A percentile compares a stretch with the other conserved stretches of the same genome.
phyloP scores from a whole-genome alignment of 2,797 vertebrate species.

The Notamacropus eugenii region DNA sequence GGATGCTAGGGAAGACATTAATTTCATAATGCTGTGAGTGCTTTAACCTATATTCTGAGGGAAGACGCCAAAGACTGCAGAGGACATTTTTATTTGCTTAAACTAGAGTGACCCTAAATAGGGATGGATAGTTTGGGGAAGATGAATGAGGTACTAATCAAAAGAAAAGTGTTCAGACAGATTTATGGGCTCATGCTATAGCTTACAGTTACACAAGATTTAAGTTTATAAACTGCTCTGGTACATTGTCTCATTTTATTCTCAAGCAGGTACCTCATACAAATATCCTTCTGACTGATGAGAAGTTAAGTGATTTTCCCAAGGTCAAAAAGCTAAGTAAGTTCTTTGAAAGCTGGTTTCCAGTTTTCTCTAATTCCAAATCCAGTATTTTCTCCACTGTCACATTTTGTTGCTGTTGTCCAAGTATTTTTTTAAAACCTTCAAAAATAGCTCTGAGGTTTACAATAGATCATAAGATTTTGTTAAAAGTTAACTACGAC shows the following conservation, averaged over 20 bases:
- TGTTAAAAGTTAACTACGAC: background rate
- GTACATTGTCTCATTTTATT: background rate
- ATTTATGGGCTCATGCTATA: background rate
- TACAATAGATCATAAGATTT: background rate
- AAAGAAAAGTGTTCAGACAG: background rate
- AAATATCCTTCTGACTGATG: background rate
- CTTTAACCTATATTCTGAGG: background rate
- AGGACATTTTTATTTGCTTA: background rate
- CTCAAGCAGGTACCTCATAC: background rate
- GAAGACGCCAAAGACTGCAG: background rate
- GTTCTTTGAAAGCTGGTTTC: background rate
- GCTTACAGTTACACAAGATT: background rate
- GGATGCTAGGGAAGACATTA: background rate
- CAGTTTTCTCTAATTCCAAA: background rate
- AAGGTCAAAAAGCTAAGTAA: background rate
- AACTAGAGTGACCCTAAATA: background rate
- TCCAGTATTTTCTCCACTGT: background rate
- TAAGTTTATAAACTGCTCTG: background rate
- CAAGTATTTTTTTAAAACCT: background rate
- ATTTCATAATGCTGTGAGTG: background rate
- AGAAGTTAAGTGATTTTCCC: background rate
- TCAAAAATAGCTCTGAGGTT: background rate
- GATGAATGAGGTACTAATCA: background rate
- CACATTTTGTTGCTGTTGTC: background rate
- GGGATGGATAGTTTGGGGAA: background rate